Evolutionary conservation across 2,888 invertebrate species (phyloP), one percentile per base, ranked within the genome.

Genomic region (Rotaria sp.): DNA sequence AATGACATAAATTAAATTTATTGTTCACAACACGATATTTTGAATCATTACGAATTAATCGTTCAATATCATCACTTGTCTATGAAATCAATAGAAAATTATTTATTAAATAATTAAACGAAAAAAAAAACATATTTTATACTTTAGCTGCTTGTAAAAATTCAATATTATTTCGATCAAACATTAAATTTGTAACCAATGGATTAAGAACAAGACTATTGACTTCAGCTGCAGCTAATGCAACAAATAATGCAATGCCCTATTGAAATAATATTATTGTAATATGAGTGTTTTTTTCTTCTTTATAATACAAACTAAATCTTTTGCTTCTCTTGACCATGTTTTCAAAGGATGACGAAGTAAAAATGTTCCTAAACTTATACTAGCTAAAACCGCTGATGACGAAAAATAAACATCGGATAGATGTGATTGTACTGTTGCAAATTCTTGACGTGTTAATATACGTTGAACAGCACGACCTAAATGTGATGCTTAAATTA

Each of bases 331-430:
- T 41, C n/a, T 45, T 41, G 80, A 80, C 80, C 80, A 80, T 15
- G 41, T n/a, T 3, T 41, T 26, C 0, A 45, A 80, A n/a, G 80
- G 80, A 80, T 80, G 80, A 41, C 80, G 80, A 41, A 80, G 45
- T 45, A 80, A 80, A n/a, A 80, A 80, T 45, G 80, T 80, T 80
- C 80, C 80, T 80, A 80, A 45, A 80, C 80, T 80, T 80, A 80
- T n/a, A 80, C 80, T 80, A 80, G 80, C 80, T n/a, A 80, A 21
- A 1, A 80, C 45, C n/a, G 80, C 41, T 80, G 80, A n/a, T n/a
- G 80, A 80, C 0, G 80, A 80, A 45, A 80, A 80, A 26, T 80
- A 80, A 24, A 80, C 26, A 45, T 26, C n/a, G 45, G 80, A 80
- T 80, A 80, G 15, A 80, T 80, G 80, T 5, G 80, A 80, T 80